Evolutionary conservation across 2,888 invertebrate species (phyloP).

Genomic region (Noctua janthe): DNA sequence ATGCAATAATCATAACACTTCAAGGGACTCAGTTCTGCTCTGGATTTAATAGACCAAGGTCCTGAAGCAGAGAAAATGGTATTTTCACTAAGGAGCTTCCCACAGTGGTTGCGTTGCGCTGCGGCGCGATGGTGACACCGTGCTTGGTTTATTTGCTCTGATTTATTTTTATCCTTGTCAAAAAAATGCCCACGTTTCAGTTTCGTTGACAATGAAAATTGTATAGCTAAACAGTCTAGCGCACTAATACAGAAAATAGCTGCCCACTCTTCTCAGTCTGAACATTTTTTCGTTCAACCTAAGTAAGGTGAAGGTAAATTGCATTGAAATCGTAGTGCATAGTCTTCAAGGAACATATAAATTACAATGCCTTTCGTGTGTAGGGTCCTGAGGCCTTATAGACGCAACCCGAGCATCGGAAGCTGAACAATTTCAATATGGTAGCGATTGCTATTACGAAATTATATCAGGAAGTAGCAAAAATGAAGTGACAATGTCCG

Average conservation of each 20-base stretch:
- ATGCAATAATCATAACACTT: slow-evolving; percentile 61
- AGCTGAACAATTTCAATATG: not conserved
- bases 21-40: slow-evolving; percentile 44
- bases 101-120: not conserved
- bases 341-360: not conserved
- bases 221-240: not conserved
- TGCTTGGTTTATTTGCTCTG: not conserved
- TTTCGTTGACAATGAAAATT: not conserved
- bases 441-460: not conserved
- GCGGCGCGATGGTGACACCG: not conserved
- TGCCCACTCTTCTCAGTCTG: not conserved
- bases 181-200: not conserved
- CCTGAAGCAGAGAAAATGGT: slow-evolving; percentile 27
- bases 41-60: slow-evolving; percentile 42
- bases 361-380: not conserved
- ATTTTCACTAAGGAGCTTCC: slow-evolving; percentile 20
- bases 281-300: not conserved
- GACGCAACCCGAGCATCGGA: not conserved
- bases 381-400: not conserved
- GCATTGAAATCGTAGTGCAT: not conserved
- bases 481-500: not conserved
- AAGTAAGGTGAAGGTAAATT: not conserved
- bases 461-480: not conserved
- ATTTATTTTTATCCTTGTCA: not conserved
- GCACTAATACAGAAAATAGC: not conserved